Evolutionary conservation across 2,113 vertebrate genomes (phyloP), one percentile per base, ranked within the genome.

Genomic region (Leptodactylus fuscus): DNA sequence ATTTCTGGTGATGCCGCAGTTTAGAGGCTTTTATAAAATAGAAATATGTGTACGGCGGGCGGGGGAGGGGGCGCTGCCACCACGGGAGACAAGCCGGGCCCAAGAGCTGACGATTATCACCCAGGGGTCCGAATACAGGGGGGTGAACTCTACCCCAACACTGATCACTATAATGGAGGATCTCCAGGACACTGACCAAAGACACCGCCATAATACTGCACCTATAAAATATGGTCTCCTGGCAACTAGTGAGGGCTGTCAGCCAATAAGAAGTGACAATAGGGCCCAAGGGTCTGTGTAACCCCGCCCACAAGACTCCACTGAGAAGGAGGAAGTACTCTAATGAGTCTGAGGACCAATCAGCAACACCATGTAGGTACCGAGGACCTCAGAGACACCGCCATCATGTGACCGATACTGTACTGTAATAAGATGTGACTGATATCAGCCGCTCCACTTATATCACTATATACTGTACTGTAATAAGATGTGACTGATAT

Each of bases 11-110:
- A 89, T 85, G 86, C 87, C 91, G 88, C 87, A 87, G 90, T 92
- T 91, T 82, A 88, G 91, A 92, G 91, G 92, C 88, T 93, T 92
- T 93, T 91, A 94, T 94, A 92, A 93, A 93, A 93, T 78, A 77
- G 60, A 85, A 74, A 77, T 78, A 75, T 76, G 55, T 49, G 27
- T 16, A 24, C 5, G 24, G 41, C 24, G 32, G 46, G 41, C 6
- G 27, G 10, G 16, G 29, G 32, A n/a, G 16, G 55, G 18, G 20
- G 10, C 60, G 11, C 53, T 1, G n/a, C 0, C n/a, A 12, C 2
- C n/a, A 20, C 4, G 51, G 32, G 24, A 51, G 27, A 8, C 7
- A 4, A 36, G 34, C 18, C 32, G 38, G 29, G 55, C 62, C 7
- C 13, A 69, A 53, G 62, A 82, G 80, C 80, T 82, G 60, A 82